These are phyloP conservation scores for Anoncus sp. DNA, from an alignment of 2,888 invertebrate species.

Conservation along the genomic window DNA sequence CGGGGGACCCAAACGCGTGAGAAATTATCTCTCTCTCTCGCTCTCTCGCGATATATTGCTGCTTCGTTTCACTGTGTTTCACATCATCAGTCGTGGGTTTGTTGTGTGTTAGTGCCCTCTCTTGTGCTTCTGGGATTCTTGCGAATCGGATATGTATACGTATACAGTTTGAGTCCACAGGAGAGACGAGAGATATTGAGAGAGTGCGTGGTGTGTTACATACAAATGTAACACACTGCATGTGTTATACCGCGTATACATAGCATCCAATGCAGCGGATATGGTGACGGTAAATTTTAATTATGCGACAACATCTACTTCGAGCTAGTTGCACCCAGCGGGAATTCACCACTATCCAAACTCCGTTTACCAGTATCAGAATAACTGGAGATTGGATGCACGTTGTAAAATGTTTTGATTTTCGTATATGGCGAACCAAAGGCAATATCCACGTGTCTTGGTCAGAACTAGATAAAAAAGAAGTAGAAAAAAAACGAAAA, in stretches of 20 bases:
- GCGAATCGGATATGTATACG: constrained; percentile 31
- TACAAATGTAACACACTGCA: no score
- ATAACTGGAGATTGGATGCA: constrained; percentile 36
- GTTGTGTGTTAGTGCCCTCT: constrained; percentile 11
- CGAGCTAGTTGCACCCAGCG: constrained; percentile 55
- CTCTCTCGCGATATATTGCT: constrained; percentile 15
- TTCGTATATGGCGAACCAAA: background rate
- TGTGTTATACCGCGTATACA: no score
- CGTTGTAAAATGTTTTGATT: constrained; percentile 4
- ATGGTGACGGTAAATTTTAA: constrained; percentile 76
- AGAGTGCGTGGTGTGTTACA: constrained; percentile 10
- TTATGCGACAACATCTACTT: constrained; percentile 68
- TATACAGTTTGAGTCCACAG: constrained; percentile 25
- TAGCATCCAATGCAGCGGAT: constrained; percentile 60
- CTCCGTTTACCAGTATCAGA: constrained; percentile 67
- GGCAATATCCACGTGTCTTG: constrained; percentile 33
- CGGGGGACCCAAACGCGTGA: constrained; percentile 15
- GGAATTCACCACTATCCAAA: constrained; percentile 64
- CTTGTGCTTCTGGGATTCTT: constrained; percentile 16
- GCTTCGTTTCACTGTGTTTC: constrained; percentile 36
- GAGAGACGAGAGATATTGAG: constrained; percentile 3
- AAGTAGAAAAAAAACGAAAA: constrained; percentile 13
- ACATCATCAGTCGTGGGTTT: constrained; percentile 39
- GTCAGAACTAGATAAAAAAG: constrained; percentile 27
- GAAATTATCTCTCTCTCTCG: background rate